A percentile compares a stretch with the other conserved stretches of the same genome.
These are phyloP conservation scores for Larimichthys polyactis DNA, from an alignment of 2,113 vertebrate genomes.

Conservation along the genomic window DNA sequence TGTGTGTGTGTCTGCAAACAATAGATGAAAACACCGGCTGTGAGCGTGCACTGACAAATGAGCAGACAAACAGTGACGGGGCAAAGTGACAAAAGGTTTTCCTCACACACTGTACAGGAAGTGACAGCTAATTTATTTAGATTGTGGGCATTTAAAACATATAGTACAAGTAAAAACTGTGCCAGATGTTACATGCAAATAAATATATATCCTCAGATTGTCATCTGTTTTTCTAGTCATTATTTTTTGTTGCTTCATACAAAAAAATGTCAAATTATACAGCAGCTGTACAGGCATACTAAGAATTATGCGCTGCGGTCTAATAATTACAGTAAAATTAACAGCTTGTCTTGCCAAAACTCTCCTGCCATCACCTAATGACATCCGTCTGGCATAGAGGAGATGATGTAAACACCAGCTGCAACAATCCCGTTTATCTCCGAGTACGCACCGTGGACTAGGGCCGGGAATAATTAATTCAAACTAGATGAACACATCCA, in stretches of 20 bases:
- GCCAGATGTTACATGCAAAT: not conserved
- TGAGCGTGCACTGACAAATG: conserved; percentile 17
- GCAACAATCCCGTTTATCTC: not conserved
- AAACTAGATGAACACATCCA: not conserved
- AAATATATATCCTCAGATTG: not conserved
- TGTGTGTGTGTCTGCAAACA: conserved; percentile 48
- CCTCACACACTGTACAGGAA: conserved; percentile 8
- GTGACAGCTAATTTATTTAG: not conserved
- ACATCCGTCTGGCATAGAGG: not conserved
- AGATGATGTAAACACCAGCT: not conserved
- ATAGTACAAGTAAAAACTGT: not conserved
- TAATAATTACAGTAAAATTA: not conserved
- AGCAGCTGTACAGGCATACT: not conserved
- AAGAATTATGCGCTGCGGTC: not conserved
- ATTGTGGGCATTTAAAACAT: not conserved
- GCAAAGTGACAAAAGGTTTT: conserved; percentile 8
- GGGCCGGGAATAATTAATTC: not conserved
- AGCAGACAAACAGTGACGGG: conserved; percentile 45
- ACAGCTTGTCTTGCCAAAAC: not conserved
- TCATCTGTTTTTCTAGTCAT: conserved; percentile 28
- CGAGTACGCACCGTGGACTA: not conserved
- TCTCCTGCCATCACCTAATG: not conserved
- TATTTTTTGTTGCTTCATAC: too few relatives aligned
- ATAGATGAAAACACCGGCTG: conserved; percentile 60
- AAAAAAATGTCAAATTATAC: not conserved